A percentile compares a stretch with the other conserved stretches of the same genome.
These are phyloP conservation scores for Polydrusus pterygomalis DNA, from an alignment of 2,888 invertebrate species.

Conservation along the genomic window DNA sequence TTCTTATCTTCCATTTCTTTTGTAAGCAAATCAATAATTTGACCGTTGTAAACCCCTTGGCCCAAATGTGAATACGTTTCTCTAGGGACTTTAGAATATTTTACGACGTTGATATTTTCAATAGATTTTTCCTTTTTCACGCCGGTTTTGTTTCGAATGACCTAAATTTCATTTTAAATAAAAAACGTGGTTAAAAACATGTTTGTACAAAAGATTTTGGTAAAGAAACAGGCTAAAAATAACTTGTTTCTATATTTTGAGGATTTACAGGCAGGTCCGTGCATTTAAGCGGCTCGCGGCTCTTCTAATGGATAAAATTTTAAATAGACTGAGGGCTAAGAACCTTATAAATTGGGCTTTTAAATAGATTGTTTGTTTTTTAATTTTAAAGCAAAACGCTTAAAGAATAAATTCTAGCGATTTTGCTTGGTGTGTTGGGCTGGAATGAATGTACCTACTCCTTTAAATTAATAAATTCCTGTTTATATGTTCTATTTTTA, in stretches of 20 bases:
- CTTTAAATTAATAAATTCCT: neutral
- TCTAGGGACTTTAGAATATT: constrained; percentile 37
- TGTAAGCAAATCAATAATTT: constrained; percentile 70
- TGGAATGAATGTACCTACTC: neutral
- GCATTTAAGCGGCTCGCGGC: constrained; percentile 13
- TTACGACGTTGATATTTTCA: constrained; percentile 18
- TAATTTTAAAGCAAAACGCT: constrained; percentile 2
- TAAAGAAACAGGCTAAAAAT: constrained; percentile 44
- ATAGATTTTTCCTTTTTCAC: constrained; percentile 21
- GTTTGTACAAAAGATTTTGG: constrained; percentile 38
- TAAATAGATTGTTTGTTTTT: constrained; percentile 17
- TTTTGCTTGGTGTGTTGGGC: neutral
- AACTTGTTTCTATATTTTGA: constrained; percentile 30
- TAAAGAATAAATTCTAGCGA: neutral
- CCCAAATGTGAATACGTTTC: constrained; percentile 46
- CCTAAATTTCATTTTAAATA: constrained; percentile 27
- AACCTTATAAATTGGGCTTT: constrained; percentile 20
- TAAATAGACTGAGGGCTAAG: constrained; percentile 24
- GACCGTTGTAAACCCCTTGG: constrained; percentile 62
- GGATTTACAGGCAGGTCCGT: constrained; percentile 19
- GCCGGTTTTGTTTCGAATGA: constrained; percentile 14
- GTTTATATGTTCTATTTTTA: neutral
- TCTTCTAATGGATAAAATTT: constrained; percentile 11
- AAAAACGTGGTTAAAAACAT: constrained; percentile 47
- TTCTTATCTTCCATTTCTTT: constrained; percentile 46